phyloP scores from a whole-genome alignment of 2,113 vertebrate genomes.

The Anthoscopus minutus region DNA sequence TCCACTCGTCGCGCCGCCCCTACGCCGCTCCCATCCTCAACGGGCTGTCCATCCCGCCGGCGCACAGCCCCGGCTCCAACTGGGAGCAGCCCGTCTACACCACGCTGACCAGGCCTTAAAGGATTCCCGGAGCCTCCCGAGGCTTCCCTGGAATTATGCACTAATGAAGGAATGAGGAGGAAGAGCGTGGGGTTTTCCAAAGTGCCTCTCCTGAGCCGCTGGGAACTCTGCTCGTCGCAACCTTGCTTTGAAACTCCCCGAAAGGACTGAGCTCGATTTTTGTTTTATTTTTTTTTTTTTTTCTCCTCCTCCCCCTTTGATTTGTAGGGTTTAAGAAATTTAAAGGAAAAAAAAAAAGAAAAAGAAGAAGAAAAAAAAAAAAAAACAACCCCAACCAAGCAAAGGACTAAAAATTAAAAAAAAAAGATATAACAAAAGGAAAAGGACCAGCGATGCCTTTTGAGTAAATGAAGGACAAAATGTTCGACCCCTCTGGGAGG shows the following conservation, averaged over 20 bases:
- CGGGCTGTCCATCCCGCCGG: constrained; percentile 84
- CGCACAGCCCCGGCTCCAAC: constrained; percentile 87
- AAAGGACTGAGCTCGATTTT: constrained; percentile 30
- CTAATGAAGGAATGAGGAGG: constrained; percentile 69
- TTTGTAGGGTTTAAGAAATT: neutral
- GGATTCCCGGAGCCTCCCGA: neutral
- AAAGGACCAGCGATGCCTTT: neutral
- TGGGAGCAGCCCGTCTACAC: constrained; percentile 99
- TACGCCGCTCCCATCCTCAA: constrained; percentile 89
- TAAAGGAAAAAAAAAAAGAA: neutral
- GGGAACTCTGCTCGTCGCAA: constrained; percentile 16
- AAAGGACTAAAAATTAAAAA: neutral
- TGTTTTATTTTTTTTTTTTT: neutral
- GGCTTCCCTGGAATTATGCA: constrained; percentile 59
- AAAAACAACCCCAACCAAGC: too few relatives aligned
- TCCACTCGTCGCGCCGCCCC: constrained; percentile 88
- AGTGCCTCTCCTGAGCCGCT: constrained; percentile 89
- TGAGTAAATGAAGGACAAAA: constrained; percentile 61
- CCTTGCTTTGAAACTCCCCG: constrained; percentile 12
- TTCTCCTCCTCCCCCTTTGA: neutral
- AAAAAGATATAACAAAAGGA: neutral
- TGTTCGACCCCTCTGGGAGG: constrained; percentile 76
- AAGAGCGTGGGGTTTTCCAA: constrained; percentile 43
- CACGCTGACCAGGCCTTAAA: constrained; percentile 87
- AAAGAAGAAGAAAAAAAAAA: neutral